These are phyloP conservation scores for Ovis canadensis DNA, from an alignment of 2,113 vertebrate species.

Conservation along the genomic window DNA sequence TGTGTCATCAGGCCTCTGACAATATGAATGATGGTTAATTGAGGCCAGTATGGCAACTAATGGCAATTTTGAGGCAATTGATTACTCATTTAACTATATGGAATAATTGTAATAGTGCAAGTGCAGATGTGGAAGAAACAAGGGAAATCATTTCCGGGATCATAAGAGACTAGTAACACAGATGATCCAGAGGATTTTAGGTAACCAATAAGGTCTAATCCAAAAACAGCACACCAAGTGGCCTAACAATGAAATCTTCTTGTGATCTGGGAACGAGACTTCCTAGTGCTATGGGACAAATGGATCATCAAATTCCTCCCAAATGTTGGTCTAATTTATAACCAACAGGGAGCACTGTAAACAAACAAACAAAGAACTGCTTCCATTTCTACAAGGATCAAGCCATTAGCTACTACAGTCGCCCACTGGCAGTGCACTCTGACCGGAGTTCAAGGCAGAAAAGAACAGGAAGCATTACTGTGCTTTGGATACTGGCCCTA, in stretches of 20 bases:
- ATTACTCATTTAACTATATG: background rate
- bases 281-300: background rate
- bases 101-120: background rate
- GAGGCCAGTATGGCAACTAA: background rate
- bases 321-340: background rate
- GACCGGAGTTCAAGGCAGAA: background rate
- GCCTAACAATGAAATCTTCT: background rate
- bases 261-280: background rate
- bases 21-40: background rate
- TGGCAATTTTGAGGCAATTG: background rate
- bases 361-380: background rate
- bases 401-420: background rate
- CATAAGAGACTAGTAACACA: background rate
- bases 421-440: background rate
- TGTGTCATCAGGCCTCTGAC: background rate
- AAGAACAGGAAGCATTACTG: background rate
- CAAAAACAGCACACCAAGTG: background rate
- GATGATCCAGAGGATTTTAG: background rate
- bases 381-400: background rate
- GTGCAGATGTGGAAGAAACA: background rate
- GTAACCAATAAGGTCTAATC: background rate
- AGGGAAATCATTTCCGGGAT: background rate
- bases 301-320: background rate
- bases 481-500: background rate
- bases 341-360: background rate